A percentile compares a stretch with the other conserved stretches of the same genome.
These are phyloP conservation scores for Sitobion miscanthi DNA, from an alignment of 1,140 invertebrate genomes.

Conservation along the genomic window DNA sequence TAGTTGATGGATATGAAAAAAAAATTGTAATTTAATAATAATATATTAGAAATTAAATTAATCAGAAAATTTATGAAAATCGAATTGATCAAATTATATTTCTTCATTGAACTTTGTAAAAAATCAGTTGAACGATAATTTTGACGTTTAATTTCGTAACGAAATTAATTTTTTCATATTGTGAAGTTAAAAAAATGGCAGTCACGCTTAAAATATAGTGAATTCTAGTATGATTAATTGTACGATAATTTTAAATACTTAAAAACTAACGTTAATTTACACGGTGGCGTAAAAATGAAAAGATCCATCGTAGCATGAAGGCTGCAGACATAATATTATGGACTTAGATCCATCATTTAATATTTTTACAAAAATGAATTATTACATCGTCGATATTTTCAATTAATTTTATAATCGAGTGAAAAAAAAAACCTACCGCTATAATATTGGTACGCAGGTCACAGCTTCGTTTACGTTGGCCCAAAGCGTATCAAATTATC, in stretches of 20 bases:
- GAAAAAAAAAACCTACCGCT: neutral
- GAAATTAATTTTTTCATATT: neutral
- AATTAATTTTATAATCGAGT: conserved; percentile 1
- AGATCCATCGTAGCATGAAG: neutral
- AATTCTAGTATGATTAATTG: neutral
- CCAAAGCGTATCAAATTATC: neutral
- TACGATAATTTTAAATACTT: neutral
- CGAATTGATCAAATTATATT: neutral
- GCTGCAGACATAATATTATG: neutral
- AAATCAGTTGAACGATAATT: neutral
- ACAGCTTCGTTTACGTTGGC: neutral
- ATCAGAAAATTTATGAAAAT: neutral
- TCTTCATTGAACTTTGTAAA: neutral
- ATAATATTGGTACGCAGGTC: neutral
- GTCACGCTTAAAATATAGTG: neutral
- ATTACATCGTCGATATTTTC: neutral
- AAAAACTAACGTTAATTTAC: neutral
- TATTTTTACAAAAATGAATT: conserved; percentile 2
- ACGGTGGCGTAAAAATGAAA: neutral
- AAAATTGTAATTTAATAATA: neutral
- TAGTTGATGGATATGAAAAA: neutral
- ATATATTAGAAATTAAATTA: neutral
- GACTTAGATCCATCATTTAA: neutral
- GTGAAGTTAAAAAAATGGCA: neutral
- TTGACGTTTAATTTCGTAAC: neutral